A percentile compares a stretch with the other conserved stretches of the same genome.
Conservation (phyloP, 2,797 vertebrate genomes). For the Falco concolor region DNA sequence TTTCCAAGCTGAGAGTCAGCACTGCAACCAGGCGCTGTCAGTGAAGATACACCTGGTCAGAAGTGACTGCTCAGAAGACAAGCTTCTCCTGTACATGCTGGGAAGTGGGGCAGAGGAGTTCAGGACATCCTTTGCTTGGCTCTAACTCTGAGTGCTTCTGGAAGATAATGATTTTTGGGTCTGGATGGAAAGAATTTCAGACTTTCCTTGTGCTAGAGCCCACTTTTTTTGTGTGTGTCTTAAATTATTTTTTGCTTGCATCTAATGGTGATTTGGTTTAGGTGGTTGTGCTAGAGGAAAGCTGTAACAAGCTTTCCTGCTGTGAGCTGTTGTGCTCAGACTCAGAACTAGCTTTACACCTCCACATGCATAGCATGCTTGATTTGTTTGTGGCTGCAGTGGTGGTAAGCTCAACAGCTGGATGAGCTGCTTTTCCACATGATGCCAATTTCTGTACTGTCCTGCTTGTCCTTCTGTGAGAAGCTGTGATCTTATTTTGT, state of each 20-base stretch:
- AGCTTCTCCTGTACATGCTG: background rate
- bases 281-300: background rate
- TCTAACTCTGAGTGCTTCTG: background rate
- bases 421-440: background rate
- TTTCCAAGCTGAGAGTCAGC: background rate
- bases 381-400: background rate
- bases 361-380: background rate
- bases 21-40: rapidly evolving
- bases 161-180: background rate
- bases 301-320: background rate
- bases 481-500: background rate
- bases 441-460: background rate
- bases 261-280: background rate
- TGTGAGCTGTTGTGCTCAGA: background rate
- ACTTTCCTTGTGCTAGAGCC: background rate
- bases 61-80: background rate
- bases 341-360: background rate
- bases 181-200: background rate
- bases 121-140: background rate
- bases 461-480: background rate
- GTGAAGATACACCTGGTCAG: background rate
- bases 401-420: background rate
- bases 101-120: background rate
- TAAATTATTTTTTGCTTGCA: background rate
- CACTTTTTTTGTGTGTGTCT: background rate